Conservation (phyloP, 2,797 vertebrate species). For the Hypotaenidia philippensis region DNA sequence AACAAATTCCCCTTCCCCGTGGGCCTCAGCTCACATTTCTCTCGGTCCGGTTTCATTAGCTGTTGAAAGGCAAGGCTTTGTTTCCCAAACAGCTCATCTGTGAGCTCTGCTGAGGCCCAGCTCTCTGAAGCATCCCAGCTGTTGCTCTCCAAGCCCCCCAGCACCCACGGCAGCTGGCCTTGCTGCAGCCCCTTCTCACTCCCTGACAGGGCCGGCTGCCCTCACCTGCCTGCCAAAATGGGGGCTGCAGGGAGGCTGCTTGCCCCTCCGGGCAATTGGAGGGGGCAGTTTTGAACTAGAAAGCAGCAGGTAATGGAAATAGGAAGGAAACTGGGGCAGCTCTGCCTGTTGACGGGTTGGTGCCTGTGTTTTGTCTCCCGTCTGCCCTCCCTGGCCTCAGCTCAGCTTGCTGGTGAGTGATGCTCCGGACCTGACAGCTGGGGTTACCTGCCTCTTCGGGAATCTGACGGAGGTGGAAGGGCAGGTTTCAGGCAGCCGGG, state of each 20-base stretch:
- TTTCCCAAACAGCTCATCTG: constrained; percentile 32
- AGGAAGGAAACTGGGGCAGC: rapidly evolving
- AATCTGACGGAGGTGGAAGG: constrained; percentile 95
- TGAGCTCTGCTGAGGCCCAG: background rate
- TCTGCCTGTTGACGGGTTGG: background rate
- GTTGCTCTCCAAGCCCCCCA: background rate
- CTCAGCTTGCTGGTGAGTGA: constrained; percentile 92
- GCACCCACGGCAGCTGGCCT: background rate
- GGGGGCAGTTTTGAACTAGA: background rate
- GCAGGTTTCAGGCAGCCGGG: constrained; percentile 89
- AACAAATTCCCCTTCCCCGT: constrained; percentile 15
- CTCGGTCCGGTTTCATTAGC: background rate
- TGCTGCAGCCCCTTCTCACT: background rate
- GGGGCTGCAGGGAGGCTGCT: background rate
- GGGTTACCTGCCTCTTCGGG: constrained; percentile 94
- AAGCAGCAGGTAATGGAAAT: background rate
- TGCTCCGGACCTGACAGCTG: constrained; percentile 91
- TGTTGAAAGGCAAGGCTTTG: constrained; percentile 52
- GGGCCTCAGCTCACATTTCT: constrained; percentile 50
- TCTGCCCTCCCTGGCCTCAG: constrained; percentile 72
- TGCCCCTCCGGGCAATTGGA: background rate
- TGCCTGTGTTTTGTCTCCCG: background rate
- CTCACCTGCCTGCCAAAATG: rapidly evolving
- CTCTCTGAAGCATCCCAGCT: constrained; percentile 34
- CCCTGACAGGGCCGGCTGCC: background rate